phyloP scores from a whole-genome alignment of 2,888 invertebrate genomes.

The Tenthredo notha region DNA sequence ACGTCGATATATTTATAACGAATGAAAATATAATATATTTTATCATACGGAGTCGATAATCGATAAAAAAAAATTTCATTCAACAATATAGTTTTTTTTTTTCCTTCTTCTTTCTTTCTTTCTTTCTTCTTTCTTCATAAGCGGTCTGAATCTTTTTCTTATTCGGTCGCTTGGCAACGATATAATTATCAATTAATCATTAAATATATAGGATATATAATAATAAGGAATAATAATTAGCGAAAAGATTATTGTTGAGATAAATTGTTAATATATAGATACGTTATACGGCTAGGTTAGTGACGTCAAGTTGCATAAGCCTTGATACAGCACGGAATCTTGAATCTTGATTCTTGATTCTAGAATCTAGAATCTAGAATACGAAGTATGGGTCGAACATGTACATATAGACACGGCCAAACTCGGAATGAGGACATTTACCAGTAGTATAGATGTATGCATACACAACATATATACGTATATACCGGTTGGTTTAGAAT shows the following conservation, averaged over 20 bases:
- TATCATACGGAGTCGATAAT: too few species aligned
- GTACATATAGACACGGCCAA: slow-evolving; percentile 29
- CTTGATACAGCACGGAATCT: slow-evolving; percentile 29
- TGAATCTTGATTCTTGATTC: slow-evolving; percentile 28
- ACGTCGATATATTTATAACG: not conserved
- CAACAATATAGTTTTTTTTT: not conserved
- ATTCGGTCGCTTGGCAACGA: not conserved
- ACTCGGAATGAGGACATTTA: slow-evolving; percentile 46
- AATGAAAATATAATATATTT: not conserved
- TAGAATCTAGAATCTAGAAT: slow-evolving; percentile 45
- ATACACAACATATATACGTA: not conserved
- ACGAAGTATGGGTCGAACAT: slow-evolving; percentile 32
- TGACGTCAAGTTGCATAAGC: slow-evolving; percentile 19
- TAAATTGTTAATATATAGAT: not conserved
- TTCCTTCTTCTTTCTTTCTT: too few species aligned
- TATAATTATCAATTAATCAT: not conserved
- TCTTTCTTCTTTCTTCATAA: too few species aligned
- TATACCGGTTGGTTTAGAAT: not conserved
- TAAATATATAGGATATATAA: too few species aligned
- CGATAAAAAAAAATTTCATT: too few species aligned
- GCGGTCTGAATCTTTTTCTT: not conserved
- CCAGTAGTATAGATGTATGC: not conserved
- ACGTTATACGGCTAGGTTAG: not conserved
- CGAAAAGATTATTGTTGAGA: not conserved
- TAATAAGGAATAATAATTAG: not conserved